Base-by-base conservation (phyloP, 2,888 invertebrate species). In the Dolichopus griseipennis region DNA sequence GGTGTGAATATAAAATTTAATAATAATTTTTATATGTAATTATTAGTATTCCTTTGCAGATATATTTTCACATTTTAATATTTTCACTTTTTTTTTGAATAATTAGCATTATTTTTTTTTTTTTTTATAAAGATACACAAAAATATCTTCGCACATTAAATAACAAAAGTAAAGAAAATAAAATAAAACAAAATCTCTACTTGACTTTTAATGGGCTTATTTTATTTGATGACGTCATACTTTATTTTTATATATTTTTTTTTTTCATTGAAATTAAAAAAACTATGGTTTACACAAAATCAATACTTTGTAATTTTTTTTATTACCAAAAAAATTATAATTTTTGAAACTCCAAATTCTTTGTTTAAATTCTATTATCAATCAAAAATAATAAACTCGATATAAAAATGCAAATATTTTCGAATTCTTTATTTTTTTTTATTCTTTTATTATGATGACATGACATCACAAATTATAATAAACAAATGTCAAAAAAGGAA, bases 191-290 rank as follows among this genome's bases (percentile, higher is more conserved):
- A 52, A 52, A n/a, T 52, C 52, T 52, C 52, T 52, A 52, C 52
- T 52, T 52, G 52, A 52, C 52, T 52, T 52, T 52, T 52, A 52
- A 52, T 52, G 52, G 52, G 52, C 52, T 52, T 52, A 52, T 52
- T 18, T 52, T 52, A 15, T 52, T 52, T 52, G 52, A 52, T 52
- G 52, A 52, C 52, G 52, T 52, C 52, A 52, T 52, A 18, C 52
- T 52, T 52, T 52, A 52, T 52, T 52, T 52, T 52, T 52, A 52
- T 52, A 52, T 52, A n/a, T n/a, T n/a, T n/a, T n/a, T n/a, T n/a
- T 52, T 52, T 52, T 52, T 52, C n/a, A 41, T 15, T 41, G 15
- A 41, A 41, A 7, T 52, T 52, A 7, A 37, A 37, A 7, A 52
- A 52, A n/a, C 15, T 52, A 37, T 7, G 27, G 27, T 27, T 27